Conservation (phyloP, 2,888 invertebrate genomes). For the Hypselothyrea guttata region DNA sequence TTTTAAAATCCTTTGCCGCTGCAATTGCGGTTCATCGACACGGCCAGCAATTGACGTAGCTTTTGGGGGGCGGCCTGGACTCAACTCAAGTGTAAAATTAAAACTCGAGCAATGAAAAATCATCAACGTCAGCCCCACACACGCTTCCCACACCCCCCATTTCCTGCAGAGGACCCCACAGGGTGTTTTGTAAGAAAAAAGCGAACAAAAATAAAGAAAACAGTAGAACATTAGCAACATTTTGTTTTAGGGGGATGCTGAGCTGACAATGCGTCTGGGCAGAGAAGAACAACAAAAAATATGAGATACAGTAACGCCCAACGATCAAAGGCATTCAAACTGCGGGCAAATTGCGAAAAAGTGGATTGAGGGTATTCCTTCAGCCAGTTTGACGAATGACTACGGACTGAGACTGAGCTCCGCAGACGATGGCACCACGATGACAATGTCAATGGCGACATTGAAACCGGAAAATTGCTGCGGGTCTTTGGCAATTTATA, state of each 20-base stretch:
- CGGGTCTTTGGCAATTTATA: conserved; percentile 73
- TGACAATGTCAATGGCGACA: conserved; percentile 73
- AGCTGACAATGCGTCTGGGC: conserved; percentile 55
- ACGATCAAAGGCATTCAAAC: conserved; percentile 68
- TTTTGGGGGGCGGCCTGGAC: conserved; percentile 47
- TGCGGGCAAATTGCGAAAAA: conserved; percentile 43
- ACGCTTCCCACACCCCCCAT: conserved; percentile 10
- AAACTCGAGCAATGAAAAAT: conserved; percentile 81
- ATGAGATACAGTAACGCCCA: conserved; percentile 63
- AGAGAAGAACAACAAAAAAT: conserved; percentile 44
- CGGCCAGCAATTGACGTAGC: conserved; percentile 25
- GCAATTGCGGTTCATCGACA: conserved; percentile 20
- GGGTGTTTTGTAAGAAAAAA: conserved; percentile 20
- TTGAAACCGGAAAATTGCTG: conserved; percentile 77
- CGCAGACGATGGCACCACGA: conserved; percentile 41
- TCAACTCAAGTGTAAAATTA: conserved; percentile 81
- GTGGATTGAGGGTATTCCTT: conserved; percentile 4
- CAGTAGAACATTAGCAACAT: conserved; percentile 55
- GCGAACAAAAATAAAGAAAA: conserved; percentile 28
- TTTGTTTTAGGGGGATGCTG: conserved; percentile 46
- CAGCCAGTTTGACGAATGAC: conserved; percentile 48
- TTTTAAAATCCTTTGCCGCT: conserved; percentile 8
- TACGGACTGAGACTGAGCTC: conserved; percentile 28
- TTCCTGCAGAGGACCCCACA: conserved; percentile 11
- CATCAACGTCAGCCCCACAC: conserved; percentile 74